A percentile compares a stretch with the other conserved stretches of the same genome.
phyloP scores from a whole-genome alignment of 2,888 invertebrate genomes.

The Temnothorax ravouxi region DNA sequence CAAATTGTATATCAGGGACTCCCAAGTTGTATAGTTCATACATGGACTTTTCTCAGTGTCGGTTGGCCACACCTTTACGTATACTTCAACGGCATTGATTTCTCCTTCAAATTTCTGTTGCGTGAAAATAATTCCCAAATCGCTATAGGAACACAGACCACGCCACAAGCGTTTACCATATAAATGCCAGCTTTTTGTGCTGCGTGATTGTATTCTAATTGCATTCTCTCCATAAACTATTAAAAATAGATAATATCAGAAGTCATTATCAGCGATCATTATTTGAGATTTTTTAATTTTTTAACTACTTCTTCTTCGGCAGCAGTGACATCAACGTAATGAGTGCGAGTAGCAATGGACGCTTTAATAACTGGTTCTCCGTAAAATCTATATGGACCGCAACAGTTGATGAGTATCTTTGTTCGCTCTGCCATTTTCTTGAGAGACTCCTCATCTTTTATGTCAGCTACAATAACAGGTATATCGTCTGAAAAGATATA shows the following conservation, averaged over 20 bases:
- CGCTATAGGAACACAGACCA: constrained; percentile 96
- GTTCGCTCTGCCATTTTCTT: too few relatives aligned
- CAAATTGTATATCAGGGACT: constrained; percentile 94
- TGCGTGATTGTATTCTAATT: constrained; percentile 91
- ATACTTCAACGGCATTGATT: constrained; percentile 93
- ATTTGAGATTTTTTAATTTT: too few relatives aligned
- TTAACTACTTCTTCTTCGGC: too few relatives aligned
- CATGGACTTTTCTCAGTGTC: constrained; percentile 82
- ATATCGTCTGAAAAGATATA: too few relatives aligned
- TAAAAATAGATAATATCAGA: constrained; percentile 64
- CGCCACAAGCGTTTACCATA: constrained; percentile 96
- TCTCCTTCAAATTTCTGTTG: constrained; percentile 92
- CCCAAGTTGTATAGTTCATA: constrained; percentile 95
- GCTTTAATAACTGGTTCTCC: too few relatives aligned
- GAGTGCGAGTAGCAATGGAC: too few relatives aligned
- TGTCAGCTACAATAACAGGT: too few relatives aligned
- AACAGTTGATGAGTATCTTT: too few relatives aligned
- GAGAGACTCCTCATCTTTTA: too few relatives aligned
- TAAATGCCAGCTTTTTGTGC: constrained; percentile 94
- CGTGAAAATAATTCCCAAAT: constrained; percentile 94
- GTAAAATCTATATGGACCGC: too few relatives aligned
- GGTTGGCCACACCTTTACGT: constrained; percentile 86
- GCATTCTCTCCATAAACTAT: constrained; percentile 94
- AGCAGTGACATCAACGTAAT: too few relatives aligned
- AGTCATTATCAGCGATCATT: not conserved